Base-by-base conservation (phyloP, 2,888 invertebrate genomes). In the Thymelicus acteon region DNA sequence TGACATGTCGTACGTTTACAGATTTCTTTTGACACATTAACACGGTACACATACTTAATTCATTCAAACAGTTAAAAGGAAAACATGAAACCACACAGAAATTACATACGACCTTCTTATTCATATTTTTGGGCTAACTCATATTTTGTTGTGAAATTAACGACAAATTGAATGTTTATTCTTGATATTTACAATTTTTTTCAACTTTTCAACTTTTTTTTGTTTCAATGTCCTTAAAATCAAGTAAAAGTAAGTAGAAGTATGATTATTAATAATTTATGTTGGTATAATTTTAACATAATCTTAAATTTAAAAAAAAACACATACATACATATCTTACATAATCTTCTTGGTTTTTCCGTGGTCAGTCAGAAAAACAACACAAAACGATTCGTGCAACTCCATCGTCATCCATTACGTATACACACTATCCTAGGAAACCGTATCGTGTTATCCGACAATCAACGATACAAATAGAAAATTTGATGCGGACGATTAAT, bases 21-120 rank as follows among this genome's bases (percentile, higher is more conserved):
- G 44, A 68, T 68, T 67, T 68, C 60, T 49, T 40, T 67, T 52
- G 60, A 60, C 67, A 49, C 37, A 67, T 40, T 40, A 24, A 54
- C 24, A 24, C 24, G 19, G 24, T 19, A 12, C 24, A 52, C 19
- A 52, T 19, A 19, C 19, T 52, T 52, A 15, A 52, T 52, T 15
- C 44, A 19, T 60, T 19, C 44, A 15, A 60, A 60, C 44, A 19
- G 60, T 60, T 60, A 44, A 60, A 60, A 31, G 31, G 40, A 44
- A 60, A 47, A 44, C 44, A 12, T 44, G 10, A 44, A 24, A 44
- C 47, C 47, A 24, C 5, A 24, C 24, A 3, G 19, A 54, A 24
- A 24, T 54, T 54, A 24, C 54, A 24, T 7, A 54, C 12, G 4
- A 44, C 8, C 44, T 44, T 10, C 44, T 12, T 44, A 44, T 44